Percentiles rank a stretch among this genome's conserved stretches.
Evolutionary conservation across 2,888 invertebrate genomes (phyloP).

Genomic region (Hanleya hanleyi): DNA sequence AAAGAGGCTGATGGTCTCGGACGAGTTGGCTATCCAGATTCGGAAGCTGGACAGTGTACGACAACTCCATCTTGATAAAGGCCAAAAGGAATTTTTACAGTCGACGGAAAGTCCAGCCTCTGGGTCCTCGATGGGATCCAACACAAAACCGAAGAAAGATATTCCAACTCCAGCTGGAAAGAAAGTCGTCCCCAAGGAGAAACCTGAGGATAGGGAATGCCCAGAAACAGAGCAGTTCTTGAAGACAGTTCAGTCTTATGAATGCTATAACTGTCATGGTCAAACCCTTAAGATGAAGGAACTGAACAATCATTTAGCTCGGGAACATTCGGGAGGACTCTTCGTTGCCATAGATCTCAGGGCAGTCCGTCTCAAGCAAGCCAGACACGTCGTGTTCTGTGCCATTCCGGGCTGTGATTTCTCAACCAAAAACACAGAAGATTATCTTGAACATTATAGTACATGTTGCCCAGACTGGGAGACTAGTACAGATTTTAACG

Average conservation of each 20-base stretch:
- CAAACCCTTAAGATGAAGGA: not conserved
- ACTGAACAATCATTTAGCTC: not conserved
- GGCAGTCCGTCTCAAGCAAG: not conserved
- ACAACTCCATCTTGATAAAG: not conserved
- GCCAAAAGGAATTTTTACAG: not conserved
- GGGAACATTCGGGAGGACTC: not conserved
- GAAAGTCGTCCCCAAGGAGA: too few species aligned
- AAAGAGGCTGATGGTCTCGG: not conserved
- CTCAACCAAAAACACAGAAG: not conserved
- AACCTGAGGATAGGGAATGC: not conserved
- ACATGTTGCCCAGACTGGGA: not conserved
- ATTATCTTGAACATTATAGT: not conserved
- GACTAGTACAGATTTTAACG: not conserved
- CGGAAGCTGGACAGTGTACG: not conserved
- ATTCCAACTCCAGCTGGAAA: not conserved
- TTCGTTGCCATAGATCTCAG: not conserved
- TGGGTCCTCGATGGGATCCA: not conserved
- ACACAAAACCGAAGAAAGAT: not conserved
- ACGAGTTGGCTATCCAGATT: not conserved
- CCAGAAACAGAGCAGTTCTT: not conserved
- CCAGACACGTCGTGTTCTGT: not conserved
- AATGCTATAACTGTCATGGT: constrained; percentile 1
- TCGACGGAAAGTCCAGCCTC: not conserved
- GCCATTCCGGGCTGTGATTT: not conserved
- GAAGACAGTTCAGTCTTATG: not conserved